These are phyloP conservation scores for Lacanobia oleracea DNA, from an alignment of 2,888 invertebrate genomes.

Conservation along the genomic window DNA sequence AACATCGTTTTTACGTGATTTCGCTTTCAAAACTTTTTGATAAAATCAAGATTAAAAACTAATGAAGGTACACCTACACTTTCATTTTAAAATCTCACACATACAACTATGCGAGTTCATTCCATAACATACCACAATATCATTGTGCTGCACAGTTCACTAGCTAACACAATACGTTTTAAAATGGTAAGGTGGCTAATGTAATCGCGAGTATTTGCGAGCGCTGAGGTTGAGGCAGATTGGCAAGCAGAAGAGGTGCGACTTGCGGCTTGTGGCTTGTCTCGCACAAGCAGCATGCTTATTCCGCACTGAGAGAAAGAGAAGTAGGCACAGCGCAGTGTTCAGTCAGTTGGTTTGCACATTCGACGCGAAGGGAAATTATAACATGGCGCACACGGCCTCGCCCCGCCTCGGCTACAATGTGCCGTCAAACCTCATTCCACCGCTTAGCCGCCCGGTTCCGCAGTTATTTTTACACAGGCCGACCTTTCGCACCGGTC, in stretches of 20 bases:
- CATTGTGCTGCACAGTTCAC: constrained; percentile 25
- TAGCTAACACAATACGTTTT: constrained; percentile 44
- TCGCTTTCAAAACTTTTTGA: neutral
- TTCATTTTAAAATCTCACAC: neutral
- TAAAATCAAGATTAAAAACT: neutral
- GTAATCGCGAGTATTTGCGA: constrained; percentile 46
- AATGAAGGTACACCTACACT: neutral
- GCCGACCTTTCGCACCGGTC: constrained; percentile 90
- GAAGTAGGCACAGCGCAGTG: constrained; percentile 85
- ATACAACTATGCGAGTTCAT: neutral
- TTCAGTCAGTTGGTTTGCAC: constrained; percentile 87
- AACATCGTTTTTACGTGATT: neutral
- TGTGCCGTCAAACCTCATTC: constrained; percentile 91
- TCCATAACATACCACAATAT: constrained; percentile 2
- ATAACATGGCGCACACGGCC: constrained; percentile 89
- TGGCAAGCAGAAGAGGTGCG: constrained; percentile 60
- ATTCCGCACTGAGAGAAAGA: constrained; percentile 85
- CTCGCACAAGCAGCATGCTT: constrained; percentile 76
- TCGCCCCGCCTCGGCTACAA: constrained; percentile 90
- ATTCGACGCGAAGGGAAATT: constrained; percentile 90
- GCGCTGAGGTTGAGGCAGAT: constrained; percentile 55
- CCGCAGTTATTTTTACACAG: constrained; percentile 91
- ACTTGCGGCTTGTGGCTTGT: constrained; percentile 71
- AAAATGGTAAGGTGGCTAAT: constrained; percentile 44
- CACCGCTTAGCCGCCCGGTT: constrained; percentile 89